Evolutionary conservation across 2,888 invertebrate species (phyloP).

Genomic region (Miltochrista miniata): DNA sequence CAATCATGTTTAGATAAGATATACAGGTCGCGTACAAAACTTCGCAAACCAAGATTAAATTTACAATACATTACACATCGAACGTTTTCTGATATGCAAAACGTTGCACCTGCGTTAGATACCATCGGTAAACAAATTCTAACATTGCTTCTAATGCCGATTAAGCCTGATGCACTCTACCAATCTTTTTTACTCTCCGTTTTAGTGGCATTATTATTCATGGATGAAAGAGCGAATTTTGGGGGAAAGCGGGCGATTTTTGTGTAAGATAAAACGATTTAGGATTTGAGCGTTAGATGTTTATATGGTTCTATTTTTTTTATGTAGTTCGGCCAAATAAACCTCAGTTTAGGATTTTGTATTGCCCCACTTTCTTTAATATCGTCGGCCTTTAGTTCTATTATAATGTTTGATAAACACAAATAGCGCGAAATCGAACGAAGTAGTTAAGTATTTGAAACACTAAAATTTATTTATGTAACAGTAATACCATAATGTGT

Average conservation of each 20-base stretch:
- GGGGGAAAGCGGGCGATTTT: conserved; percentile 30
- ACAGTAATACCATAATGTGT: no score
- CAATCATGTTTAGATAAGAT: no score
- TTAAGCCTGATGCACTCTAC: conserved; percentile 20
- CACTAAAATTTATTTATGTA: no score
- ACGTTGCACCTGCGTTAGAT: conserved; percentile 48
- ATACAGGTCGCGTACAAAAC: not conserved
- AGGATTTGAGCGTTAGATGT: conserved; percentile 11
- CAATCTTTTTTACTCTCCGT: conserved; percentile 8
- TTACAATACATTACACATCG: conserved; percentile 1
- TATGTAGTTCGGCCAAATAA: no score
- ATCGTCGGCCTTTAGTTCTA: no score
- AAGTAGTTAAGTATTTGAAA: no score
- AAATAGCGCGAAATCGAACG: no score
- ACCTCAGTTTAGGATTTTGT: no score
- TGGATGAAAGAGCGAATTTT: conserved; percentile 24
- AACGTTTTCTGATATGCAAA: conserved; percentile 41
- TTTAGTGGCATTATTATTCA: conserved; percentile 11
- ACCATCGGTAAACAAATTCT: conserved; percentile 44
- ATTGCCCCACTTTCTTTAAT: no score
- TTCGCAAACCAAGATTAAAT: not conserved
- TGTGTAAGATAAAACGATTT: conserved; percentile 24
- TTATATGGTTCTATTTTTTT: conserved; percentile 1
- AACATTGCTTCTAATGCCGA: conserved; percentile 44
- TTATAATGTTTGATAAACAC: no score